Conservation (phyloP, 2,113 vertebrate species). For the Numida meleagris region DNA sequence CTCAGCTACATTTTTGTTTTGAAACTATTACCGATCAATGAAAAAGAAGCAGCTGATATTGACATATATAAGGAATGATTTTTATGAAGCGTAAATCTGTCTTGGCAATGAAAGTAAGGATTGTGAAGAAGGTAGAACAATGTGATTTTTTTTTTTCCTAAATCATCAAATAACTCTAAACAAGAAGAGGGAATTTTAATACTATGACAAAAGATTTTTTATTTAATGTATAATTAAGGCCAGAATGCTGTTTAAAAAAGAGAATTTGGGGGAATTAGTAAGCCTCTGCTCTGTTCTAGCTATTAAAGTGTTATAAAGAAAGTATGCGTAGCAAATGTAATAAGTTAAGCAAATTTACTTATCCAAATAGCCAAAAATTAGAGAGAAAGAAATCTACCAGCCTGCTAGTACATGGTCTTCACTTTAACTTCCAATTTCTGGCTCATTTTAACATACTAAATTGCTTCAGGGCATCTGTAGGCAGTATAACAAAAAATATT, state of each 20-base stretch:
- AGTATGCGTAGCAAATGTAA: not conserved
- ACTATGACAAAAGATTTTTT: not conserved
- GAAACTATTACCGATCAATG: not conserved
- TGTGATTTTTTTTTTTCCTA: not conserved
- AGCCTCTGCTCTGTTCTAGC: not conserved
- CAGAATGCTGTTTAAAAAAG: not conserved
- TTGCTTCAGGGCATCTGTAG: not conserved
- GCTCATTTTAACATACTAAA: not conserved
- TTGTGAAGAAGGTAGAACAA: not conserved
- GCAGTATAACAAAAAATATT: not conserved
- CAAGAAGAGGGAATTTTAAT: not conserved
- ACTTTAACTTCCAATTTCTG: not conserved
- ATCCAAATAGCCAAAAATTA: not conserved
- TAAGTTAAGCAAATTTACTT: not conserved
- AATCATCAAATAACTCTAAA: not conserved
- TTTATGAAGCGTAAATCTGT: not conserved
- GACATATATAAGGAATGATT: not conserved
- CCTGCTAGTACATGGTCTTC: not conserved
- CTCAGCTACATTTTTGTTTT: not conserved
- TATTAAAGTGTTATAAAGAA: not conserved
- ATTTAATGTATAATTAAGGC: not conserved
- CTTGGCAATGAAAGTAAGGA: not conserved
- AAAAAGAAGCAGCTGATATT: not conserved
- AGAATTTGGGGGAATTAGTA: not conserved
- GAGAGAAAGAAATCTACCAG: not conserved